Evolutionary conservation across 1,140 invertebrate genomes (phyloP), one percentile per base, ranked within the genome.

Genomic region (Epicauta chinensis): DNA sequence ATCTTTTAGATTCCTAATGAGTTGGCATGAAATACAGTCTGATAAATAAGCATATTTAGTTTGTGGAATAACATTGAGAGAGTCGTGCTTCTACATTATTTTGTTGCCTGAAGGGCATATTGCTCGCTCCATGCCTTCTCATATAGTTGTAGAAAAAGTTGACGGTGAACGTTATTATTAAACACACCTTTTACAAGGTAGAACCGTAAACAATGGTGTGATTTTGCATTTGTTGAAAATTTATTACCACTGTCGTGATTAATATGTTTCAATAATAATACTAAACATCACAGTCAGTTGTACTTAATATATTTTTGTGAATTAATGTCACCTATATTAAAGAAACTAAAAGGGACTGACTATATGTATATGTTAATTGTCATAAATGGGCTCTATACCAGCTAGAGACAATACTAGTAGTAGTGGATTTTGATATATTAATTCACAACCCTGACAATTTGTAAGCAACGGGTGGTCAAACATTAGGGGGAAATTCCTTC

Each of bases 401-500:
- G 51, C 40, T 35, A 35, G 52, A 46, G 47, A 50, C 39, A 55
- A 49, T 50, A 40, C 46, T 23, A 23, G 23, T 23, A 50, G 23
- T 23, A 23, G 23, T 23, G 44, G 23, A 51, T 42, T 40, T 55
- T 55, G 53, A 55, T 55, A 45, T 55, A 55, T 55, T 55, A 48
- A 55, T 55, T 55, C 46, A 55, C 46, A 51, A 55, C 53, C 53
- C 53, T 46, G 41, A 50, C 47, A 55, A 55, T 55, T 55, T 55
- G 53, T 55, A 55, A 55, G 46, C 53, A 40, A 36, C 46, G 53
- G 53, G 46, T 32, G 46, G 41, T 40, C 53, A 36, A 38, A 34
- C 17, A 42, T 45, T 44, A 37, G 40, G 53, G 53, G 46, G 50
- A 49, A 44, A 50, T 54, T 44, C 38, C 37, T 32, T 40, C 16